phyloP scores from a whole-genome alignment of 2,113 vertebrate genomes.

The Scalopus aquaticus region DNA sequence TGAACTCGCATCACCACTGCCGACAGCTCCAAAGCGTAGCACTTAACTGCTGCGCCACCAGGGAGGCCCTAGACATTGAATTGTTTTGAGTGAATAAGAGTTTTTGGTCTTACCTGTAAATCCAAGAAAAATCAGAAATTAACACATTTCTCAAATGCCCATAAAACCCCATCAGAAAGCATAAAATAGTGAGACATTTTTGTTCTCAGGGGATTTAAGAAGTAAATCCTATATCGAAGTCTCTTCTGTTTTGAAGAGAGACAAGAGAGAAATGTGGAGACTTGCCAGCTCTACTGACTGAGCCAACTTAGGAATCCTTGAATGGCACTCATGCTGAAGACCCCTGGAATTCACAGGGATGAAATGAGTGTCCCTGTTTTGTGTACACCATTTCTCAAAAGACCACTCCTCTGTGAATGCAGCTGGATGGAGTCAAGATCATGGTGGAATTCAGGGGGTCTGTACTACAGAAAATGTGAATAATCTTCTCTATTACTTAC shows the following conservation, averaged over 20 bases:
- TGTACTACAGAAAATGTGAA: neutral
- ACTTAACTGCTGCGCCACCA: too few relatives aligned
- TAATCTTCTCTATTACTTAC: neutral
- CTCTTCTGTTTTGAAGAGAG: neutral
- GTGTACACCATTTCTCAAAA: neutral
- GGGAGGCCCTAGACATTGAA: too few relatives aligned
- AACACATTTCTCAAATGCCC: neutral
- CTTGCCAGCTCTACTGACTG: neutral
- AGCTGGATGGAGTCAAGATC: neutral
- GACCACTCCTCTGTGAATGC: neutral
- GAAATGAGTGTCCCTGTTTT: neutral
- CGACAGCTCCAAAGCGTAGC: too few relatives aligned
- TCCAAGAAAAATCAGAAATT: conserved; percentile 24
- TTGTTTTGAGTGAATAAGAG: neutral
- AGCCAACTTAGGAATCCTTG: neutral
- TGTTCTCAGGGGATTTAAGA: neutral
- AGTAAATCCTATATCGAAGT: neutral
- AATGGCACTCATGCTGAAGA: neutral
- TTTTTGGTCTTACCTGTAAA: neutral
- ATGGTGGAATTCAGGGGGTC: neutral
- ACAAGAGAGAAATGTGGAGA: neutral
- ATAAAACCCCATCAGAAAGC: neutral
- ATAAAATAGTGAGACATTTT: neutral
- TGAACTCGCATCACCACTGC: too few relatives aligned
- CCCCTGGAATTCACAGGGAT: neutral